These are phyloP conservation scores for Scleropages formosus DNA, from an alignment of 2,797 vertebrate species.

Conservation along the genomic window DNA sequence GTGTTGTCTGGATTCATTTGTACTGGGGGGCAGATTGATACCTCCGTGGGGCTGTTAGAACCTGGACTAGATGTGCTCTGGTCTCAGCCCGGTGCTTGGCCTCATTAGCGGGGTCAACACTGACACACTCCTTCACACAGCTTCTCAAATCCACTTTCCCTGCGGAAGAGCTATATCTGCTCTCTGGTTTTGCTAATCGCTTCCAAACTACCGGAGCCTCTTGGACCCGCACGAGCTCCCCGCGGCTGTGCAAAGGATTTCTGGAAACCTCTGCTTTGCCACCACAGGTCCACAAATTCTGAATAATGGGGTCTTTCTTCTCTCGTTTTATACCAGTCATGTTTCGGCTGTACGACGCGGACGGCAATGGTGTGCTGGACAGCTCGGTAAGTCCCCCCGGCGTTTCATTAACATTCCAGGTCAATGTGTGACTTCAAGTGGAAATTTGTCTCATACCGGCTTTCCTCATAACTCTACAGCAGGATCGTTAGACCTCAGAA, in stretches of 20 bases:
- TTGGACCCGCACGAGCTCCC: background rate
- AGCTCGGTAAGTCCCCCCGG: conserved; percentile 77
- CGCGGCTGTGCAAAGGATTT: background rate
- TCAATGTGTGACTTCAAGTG: background rate
- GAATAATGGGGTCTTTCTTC: conserved; percentile 40
- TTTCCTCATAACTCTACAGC: background rate
- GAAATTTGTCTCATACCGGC: background rate
- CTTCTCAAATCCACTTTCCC: conserved; percentile 21
- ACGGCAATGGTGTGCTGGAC: conserved; percentile 88
- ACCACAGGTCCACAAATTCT: background rate
- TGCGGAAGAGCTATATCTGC: conserved; percentile 10
- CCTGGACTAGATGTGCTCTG: no score
- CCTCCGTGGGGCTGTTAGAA: no score
- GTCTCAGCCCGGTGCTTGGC: conserved; percentile 12
- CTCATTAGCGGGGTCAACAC: conserved; percentile 43
- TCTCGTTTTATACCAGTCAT: conserved; percentile 75
- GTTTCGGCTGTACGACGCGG: conserved; percentile 90
- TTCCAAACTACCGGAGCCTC: background rate
- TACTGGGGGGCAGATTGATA: no score
- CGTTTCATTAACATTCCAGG: background rate
- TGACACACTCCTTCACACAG: conserved; percentile 31
- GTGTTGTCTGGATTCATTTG: background rate
- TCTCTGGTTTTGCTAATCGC: background rate
- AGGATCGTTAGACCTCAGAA: background rate
- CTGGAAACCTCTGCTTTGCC: background rate